Percentiles rank a stretch among this genome's conserved stretches.
Evolutionary conservation across 2,888 invertebrate genomes (phyloP).

Genomic region (Drosophila incognita): DNA sequence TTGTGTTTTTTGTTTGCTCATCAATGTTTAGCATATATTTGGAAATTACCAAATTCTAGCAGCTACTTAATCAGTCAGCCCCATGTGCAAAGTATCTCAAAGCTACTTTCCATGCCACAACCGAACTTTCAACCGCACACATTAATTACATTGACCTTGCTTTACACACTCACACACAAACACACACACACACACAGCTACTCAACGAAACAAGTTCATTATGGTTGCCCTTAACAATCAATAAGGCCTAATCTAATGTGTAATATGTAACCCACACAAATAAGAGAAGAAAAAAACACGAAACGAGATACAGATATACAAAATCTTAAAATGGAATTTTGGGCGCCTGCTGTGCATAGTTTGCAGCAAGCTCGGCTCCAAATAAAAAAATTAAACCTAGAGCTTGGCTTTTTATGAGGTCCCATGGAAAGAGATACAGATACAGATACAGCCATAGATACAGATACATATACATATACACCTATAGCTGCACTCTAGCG

Average conservation of each 20-base stretch:
- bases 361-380: constrained; percentile 43
- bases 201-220: constrained; percentile 59
- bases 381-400: constrained; percentile 10
- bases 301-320: constrained; percentile 15
- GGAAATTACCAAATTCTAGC: constrained; percentile 27
- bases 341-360: constrained; percentile 61
- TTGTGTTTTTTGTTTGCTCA: constrained; percentile 26
- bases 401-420: constrained; percentile 40
- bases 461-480: not conserved
- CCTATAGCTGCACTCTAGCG: not conserved
- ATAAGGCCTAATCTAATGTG: constrained; percentile 61
- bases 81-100: constrained; percentile 49
- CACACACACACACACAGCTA: not conserved
- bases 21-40: not conserved
- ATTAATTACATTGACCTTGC: constrained; percentile 58
- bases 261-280: constrained; percentile 58
- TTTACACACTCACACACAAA: not conserved
- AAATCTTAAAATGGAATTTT: constrained; percentile 56
- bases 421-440: not conserved
- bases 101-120: not conserved
- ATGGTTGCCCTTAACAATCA: constrained; percentile 44
- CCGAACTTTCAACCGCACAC: constrained; percentile 18
- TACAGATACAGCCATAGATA: not conserved
- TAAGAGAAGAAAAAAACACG: not conserved
- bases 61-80: constrained; percentile 49